Base-by-base conservation (phyloP, 1,140 invertebrate genomes). In the Oreohelix idahoensis region DNA sequence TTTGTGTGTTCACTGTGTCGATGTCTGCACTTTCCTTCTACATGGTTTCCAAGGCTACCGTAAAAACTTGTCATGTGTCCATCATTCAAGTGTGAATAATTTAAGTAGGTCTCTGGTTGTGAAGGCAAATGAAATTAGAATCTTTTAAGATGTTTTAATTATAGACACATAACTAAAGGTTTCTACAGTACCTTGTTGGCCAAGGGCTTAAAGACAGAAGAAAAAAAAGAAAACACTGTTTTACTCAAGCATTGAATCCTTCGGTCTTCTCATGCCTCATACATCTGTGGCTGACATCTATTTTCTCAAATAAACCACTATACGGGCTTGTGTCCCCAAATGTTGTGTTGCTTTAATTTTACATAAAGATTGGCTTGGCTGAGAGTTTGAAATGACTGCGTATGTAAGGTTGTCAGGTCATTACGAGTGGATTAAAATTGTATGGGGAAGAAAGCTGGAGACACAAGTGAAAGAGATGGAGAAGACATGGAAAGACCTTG, bases 281-380 rank as follows among this genome's bases (percentile, higher is more conserved):
- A 32, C 20, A 32, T 35, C 63, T 58, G 20, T 58, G 51, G 26
- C 51, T 58, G 51, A 58, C 51, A 58, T 58, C 4, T 66, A 66
- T 66, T 66, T 66, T 66, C 63, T 32, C 29, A 66, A 66, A 66
- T 66, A 66, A 66, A 66, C 17, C 17, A 32, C 53, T 66, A 35
- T 32, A 66, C 42, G 29, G 29, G n/a, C 11, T 32, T 32, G 32
- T 13, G 20, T 66, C 63, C 17, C n/a, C n/a, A 66, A 66, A 66
- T 23, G 4, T 66, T 2, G 63, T 66, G 63, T 58, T 58, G 53
- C 10, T 58, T 58, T 5, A 58, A 58, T n/a, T n/a, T n/a, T n/a
- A n/a, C n/a, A n/a, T n/a, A n/a, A n/a, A n/a, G n/a, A n/a, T n/a
- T n/a, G n/a, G n/a, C n/a, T n/a, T n/a, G n/a, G n/a, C n/a, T n/a